Conservation (phyloP, 2,113 vertebrate genomes). For the Crypturellus undulatus region DNA sequence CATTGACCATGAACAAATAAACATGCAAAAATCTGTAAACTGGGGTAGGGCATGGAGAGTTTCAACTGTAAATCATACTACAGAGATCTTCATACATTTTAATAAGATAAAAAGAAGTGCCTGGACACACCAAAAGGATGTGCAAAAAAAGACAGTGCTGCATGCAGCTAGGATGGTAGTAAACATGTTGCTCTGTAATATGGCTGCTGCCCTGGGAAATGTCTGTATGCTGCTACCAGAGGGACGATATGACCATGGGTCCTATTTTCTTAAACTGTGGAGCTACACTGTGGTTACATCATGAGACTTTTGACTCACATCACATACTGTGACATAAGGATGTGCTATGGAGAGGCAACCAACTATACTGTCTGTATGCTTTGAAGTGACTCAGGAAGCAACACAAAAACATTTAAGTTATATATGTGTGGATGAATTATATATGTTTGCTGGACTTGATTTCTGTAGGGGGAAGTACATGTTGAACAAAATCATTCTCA, state of each 20-base stretch:
- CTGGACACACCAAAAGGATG: background rate
- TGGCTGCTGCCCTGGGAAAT: background rate
- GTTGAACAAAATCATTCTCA: background rate
- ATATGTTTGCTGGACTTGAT: background rate
- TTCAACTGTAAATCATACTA: background rate
- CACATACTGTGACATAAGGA: background rate
- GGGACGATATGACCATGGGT: background rate
- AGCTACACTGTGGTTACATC: background rate
- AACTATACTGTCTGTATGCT: background rate
- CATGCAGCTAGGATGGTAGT: background rate
- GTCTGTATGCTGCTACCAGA: background rate
- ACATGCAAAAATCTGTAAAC: background rate
- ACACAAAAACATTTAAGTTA: background rate
- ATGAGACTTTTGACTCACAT: background rate
- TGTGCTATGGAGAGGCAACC: background rate
- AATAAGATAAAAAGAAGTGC: background rate
- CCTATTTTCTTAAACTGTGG: background rate
- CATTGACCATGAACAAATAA: slow-evolving; percentile 33
- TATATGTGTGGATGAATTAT: background rate
- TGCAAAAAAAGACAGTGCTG: background rate
- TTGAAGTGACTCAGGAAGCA: background rate
- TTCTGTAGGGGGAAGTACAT: background rate
- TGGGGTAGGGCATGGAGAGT: background rate
- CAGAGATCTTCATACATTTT: background rate
- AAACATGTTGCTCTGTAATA: background rate